These are phyloP conservation scores for Drosophila quinaria DNA, from an alignment of 2,888 invertebrate species.

Conservation along the genomic window DNA sequence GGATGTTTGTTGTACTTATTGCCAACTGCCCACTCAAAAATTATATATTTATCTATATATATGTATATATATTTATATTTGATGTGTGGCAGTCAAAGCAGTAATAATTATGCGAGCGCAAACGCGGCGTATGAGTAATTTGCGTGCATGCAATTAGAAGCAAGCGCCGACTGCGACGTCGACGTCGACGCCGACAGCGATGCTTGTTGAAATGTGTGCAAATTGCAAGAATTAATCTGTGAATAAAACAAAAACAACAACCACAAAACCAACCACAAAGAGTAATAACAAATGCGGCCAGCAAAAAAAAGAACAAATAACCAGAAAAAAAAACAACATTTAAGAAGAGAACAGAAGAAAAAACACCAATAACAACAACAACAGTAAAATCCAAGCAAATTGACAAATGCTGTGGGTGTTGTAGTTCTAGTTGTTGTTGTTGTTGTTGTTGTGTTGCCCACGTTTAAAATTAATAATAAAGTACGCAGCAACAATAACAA, in stretches of 20 bases:
- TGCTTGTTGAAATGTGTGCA: slow-evolving; percentile 71
- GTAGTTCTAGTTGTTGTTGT: slow-evolving; percentile 51
- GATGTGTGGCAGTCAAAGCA: slow-evolving; percentile 50
- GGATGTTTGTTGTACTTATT: slow-evolving; percentile 21
- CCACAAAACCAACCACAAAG: slow-evolving; percentile 46
- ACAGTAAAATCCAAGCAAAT: slow-evolving; percentile 60
- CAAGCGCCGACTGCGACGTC: slow-evolving; percentile 56
- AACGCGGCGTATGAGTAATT: slow-evolving; percentile 75
- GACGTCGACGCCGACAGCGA: slow-evolving; percentile 27
- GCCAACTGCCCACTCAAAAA: slow-evolving; percentile 46
- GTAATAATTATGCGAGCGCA: slow-evolving; percentile 74
- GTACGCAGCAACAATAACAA: slow-evolving; percentile 53
- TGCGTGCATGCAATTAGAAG: slow-evolving; percentile 68
- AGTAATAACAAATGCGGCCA: slow-evolving; percentile 72
- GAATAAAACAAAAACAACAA: slow-evolving; percentile 28
- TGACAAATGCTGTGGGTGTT: slow-evolving; percentile 73
- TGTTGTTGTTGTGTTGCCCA: slow-evolving; percentile 62
- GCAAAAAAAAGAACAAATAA: slow-evolving; percentile 43
- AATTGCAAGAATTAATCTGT: slow-evolving; percentile 72
- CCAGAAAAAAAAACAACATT: slow-evolving; percentile 24
- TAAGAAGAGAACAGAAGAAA: slow-evolving; percentile 33
- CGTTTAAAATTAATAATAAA: slow-evolving; percentile 76
- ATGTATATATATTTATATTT: slow-evolving; percentile 19
- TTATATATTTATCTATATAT: slow-evolving; percentile 1
- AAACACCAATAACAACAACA: slow-evolving; percentile 35